Evolutionary conservation across 1,140 invertebrate species (phyloP), one percentile per base, ranked within the genome.

Genomic region (Caenorhabditis tropicalis): DNA sequence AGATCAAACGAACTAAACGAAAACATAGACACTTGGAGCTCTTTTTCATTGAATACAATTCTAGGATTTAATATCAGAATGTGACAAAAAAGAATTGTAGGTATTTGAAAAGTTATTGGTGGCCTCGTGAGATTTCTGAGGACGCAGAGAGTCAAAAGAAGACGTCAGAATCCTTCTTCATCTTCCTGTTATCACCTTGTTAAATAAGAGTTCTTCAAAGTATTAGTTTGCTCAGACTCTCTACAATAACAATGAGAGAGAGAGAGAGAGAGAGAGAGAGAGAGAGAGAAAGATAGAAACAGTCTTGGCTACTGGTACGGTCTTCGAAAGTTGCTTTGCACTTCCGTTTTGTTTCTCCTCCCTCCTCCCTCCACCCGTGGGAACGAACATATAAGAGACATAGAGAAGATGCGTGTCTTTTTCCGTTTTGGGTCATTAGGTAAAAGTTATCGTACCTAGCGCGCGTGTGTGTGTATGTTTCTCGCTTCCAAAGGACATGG

Each of bases 371-470:
- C n/a, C n/a, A n/a, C n/a, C n/a, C 65, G 65, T 74, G 65, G 65
- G 65, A 74, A 74, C 65, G n/a, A n/a, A 43, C 36, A n/a, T n/a
- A n/a, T n/a, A 58, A 74, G 65, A 74, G 65, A 74, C 58, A 65
- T 36, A 65, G 58, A n/a, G 65, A 74, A 21, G 24, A 65, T 19
- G 16, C 29, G 58, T 27, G 16, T 7, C n/a, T 36, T n/a, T 58
- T 19, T 74, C 65, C 65, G 65, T 74, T 74, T 74, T 74, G 65
- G 65, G 65, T 74, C 65, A 74, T 74, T 74, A 74, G 65, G 65
- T 74, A 74, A 39, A 74, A 74, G 65, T 74, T 74, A 74, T 74
- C 36, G 65, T 74, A 74, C 65, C 65, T 74, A 74, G 65, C 65
- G 65, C 65, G 65, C 58, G 31, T 65, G 58, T 65, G 53, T 58